phyloP scores from a whole-genome alignment of 2,113 vertebrate genomes.

The Etheostoma cragini region DNA sequence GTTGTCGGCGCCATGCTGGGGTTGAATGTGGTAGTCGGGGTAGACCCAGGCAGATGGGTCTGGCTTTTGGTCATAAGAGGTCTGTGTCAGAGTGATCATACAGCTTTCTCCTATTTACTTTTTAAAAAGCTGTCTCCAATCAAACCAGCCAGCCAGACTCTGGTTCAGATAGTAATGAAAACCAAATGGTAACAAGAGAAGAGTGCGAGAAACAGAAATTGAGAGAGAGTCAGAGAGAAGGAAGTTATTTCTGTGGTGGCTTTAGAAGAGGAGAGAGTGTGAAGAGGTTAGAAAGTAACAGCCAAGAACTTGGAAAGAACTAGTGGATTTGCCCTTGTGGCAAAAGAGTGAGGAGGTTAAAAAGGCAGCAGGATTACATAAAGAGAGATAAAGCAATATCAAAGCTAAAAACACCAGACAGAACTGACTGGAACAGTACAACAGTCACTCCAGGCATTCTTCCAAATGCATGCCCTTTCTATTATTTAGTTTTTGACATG shows the following conservation, averaged over 20 bases:
- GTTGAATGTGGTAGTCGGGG: slow-evolving; percentile 79
- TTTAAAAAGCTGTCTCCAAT: slow-evolving; percentile 40
- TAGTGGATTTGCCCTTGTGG: slow-evolving; percentile 21
- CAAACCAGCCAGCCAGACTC: slow-evolving; percentile 83
- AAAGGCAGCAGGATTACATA: slow-evolving; percentile 23
- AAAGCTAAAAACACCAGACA: slow-evolving; percentile 15
- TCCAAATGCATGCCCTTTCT: neutral
- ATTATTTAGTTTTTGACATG: neutral
- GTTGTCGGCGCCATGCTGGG: slow-evolving; percentile 76
- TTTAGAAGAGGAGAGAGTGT: slow-evolving; percentile 52
- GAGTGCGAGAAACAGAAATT: slow-evolving; percentile 67
- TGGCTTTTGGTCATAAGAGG: slow-evolving; percentile 86
- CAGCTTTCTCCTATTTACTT: slow-evolving; percentile 81
- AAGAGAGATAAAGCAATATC: slow-evolving; percentile 21
- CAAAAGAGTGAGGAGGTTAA: slow-evolving; percentile 19
- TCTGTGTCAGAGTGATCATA: slow-evolving; percentile 88
- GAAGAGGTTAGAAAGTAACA: slow-evolving; percentile 48
- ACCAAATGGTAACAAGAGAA: slow-evolving; percentile 87
- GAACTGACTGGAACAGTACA: neutral
- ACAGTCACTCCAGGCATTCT: neutral
- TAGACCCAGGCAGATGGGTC: slow-evolving; percentile 86
- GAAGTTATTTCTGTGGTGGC: slow-evolving; percentile 52
- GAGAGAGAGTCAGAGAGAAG: slow-evolving; percentile 15
- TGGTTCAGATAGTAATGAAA: slow-evolving; percentile 89
- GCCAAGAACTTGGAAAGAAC: neutral